phyloP scores from a whole-genome alignment of 2,888 invertebrate genomes.

The Trichopria drosophilae region DNA sequence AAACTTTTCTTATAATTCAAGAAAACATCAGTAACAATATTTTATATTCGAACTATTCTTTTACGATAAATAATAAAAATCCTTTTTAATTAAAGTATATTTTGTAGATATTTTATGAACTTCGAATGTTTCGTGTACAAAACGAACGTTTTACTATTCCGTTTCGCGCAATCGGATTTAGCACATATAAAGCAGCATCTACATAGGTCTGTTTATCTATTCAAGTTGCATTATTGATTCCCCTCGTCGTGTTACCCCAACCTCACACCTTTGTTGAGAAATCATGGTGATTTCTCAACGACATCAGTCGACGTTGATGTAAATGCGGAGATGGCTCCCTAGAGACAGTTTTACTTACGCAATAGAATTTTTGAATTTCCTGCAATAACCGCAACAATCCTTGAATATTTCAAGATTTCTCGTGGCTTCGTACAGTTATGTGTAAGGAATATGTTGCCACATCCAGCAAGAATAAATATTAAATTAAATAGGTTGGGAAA shows the following conservation, averaged over 20 bases:
- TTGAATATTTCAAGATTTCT: too few species aligned
- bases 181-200: not conserved
- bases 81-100: too few species aligned
- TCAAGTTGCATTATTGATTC: constrained; percentile 29
- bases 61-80: too few species aligned
- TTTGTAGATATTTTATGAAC: constrained; percentile 21
- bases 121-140: constrained; percentile 1
- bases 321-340: constrained; percentile 21
- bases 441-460: too few species aligned
- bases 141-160: constrained; percentile 13
- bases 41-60: not conserved
- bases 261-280: constrained; percentile 8
- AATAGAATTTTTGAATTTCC: too few species aligned
- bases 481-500: too few species aligned
- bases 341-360: too few species aligned
- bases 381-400: too few species aligned
- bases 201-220: constrained; percentile 16
- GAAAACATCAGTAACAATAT: not conserved
- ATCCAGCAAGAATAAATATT: too few species aligned
- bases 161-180: constrained; percentile 12
- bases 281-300: constrained; percentile 28
- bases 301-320: constrained; percentile 22
- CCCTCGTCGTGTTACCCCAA: not conserved
- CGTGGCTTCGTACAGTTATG: too few species aligned
- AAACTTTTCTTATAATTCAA: not conserved